These are phyloP conservation scores for Cantharis lateralis DNA, from an alignment of 2,888 invertebrate species.

Conservation along the genomic window DNA sequence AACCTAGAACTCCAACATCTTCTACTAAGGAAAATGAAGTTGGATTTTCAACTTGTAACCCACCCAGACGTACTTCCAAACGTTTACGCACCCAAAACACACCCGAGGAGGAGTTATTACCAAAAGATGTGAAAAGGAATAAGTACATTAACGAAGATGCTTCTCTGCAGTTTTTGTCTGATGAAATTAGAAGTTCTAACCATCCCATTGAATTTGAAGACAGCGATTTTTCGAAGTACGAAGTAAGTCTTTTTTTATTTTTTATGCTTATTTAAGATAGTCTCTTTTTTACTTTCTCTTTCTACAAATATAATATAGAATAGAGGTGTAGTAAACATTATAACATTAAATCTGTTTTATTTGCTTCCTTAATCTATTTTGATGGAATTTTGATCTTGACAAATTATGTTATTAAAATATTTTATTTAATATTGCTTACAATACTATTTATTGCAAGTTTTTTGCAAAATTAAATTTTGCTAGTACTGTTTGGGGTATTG, in stretches of 20 bases:
- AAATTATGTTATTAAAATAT: too few relatives aligned
- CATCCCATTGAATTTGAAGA: neutral
- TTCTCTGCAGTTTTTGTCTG: constrained; percentile 41
- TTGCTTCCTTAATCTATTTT: too few relatives aligned
- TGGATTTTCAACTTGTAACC: neutral
- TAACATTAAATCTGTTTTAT: too few relatives aligned
- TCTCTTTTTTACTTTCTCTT: too few relatives aligned
- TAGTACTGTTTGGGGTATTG: too few relatives aligned
- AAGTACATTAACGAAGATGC: constrained; percentile 43
- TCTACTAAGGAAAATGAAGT: neutral
- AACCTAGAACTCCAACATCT: neutral
- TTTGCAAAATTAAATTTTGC: too few relatives aligned
- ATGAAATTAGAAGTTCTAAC: constrained; percentile 5
- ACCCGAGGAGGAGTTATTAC: constrained; percentile 25
- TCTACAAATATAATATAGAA: too few relatives aligned
- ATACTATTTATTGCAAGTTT: too few relatives aligned
- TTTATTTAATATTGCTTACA: too few relatives aligned
- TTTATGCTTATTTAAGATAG: neutral
- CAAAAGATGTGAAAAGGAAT: constrained; percentile 35
- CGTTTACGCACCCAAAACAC: constrained; percentile 29
- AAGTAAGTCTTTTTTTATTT: constrained; percentile 27
- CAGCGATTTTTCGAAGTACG: constrained; percentile 23
- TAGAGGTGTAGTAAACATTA: too few relatives aligned
- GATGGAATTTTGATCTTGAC: too few relatives aligned
- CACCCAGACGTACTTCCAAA: neutral